A percentile compares a stretch with the other conserved stretches of the same genome.
Evolutionary conservation across 2,113 vertebrate genomes (phyloP).

Genomic region (Microcebus griseorufus): DNA sequence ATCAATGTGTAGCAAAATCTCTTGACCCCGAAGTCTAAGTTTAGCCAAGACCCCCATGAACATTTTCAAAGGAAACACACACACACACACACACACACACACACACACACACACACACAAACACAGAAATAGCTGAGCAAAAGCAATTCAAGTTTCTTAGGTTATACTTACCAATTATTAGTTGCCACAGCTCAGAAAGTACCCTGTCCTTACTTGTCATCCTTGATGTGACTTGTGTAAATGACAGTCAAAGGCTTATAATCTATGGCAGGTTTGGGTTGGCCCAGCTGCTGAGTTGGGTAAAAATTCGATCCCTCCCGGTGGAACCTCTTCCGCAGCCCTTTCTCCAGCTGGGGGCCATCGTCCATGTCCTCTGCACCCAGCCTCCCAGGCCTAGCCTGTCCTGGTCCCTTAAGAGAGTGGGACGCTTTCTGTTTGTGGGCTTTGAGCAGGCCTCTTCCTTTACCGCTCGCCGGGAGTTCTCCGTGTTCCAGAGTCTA

Average conservation of each 20-base stretch:
- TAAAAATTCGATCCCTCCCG: neutral
- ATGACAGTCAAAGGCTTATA: neutral
- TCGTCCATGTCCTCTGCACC: neutral
- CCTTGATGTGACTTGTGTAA: neutral
- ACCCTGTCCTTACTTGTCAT: neutral
- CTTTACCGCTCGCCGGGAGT: neutral
- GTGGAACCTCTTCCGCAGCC: neutral
- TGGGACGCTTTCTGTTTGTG: neutral
- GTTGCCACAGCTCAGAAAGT: neutral
- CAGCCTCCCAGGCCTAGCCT: too few relatives aligned
- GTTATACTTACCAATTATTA: neutral
- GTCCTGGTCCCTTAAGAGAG: neutral
- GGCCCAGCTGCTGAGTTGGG: neutral
- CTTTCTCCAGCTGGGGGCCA: neutral
- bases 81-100: neutral
- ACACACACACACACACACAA: neutral
- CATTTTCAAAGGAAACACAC: slow-evolving; percentile 28
- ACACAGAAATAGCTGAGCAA: neutral
- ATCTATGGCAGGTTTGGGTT: neutral
- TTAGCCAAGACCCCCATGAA: neutral
- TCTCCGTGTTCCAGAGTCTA: neutral
- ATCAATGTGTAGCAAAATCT: neutral
- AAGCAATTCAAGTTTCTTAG: neutral
- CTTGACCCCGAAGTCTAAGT: neutral
- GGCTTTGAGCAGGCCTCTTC: neutral